Base-by-base conservation (phyloP, 2,797 vertebrate species). In the Picus viridis region DNA sequence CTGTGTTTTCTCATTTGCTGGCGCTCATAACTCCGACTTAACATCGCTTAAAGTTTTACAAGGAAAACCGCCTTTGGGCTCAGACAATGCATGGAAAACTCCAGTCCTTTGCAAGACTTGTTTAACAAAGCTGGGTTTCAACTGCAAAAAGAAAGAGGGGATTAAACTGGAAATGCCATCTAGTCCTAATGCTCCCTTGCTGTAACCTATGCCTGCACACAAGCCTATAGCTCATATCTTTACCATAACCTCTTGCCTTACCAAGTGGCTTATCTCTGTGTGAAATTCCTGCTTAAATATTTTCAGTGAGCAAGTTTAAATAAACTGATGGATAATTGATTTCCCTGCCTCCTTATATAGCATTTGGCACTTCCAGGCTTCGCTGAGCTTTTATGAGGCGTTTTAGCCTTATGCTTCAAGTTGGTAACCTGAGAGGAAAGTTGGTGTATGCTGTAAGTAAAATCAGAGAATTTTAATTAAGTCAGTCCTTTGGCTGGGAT, bases 221-320 rank as follows among this genome's bases (percentile, higher is more conserved):
- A 34, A 70, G 64, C 57, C 12, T 87, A 53, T 62, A 19, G 27
- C 56, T 90, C 11, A 0, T 82, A 62, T 84, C 56, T 24, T 86
- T 86, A 32, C 62, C 47, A 67, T 77, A 93, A 91, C 54, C 74
- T 79, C 69, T 65, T 43, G 64, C 71, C 61, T 58, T 63, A n/a
- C 61, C 3, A 26, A 90, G 75, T 94, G 85, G 75, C 90, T 96
- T 96, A 94, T 86, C 93, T 85, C 54, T 59, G 74, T 12, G 20
- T 90, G 79, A 90, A 95, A 94, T 87, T 86, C 93, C 86, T 96
- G 77, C 87, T 88, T 67, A 71, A 90, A 92, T 96, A 88, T 94
- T 97, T 97, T 90, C 93, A 86, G 82, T 76, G 80, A 89, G 81
- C 36, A 89, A 94, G 94, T 94, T 94, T 94, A 96, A 92, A 88